Base-by-base conservation (phyloP, 1,140 invertebrate species). In the Calliphora vicina region DNA sequence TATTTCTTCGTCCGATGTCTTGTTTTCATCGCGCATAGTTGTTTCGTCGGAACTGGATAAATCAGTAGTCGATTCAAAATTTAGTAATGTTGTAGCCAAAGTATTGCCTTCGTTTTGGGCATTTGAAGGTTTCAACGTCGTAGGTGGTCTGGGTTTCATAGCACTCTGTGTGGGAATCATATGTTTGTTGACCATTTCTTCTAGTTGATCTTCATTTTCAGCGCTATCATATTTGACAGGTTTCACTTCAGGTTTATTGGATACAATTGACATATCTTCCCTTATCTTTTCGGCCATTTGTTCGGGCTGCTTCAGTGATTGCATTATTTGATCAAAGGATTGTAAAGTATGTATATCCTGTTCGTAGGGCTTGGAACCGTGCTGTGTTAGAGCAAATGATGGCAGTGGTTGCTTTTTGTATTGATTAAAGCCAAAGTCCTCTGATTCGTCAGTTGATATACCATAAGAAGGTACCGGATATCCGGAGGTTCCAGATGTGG, bases 391-490 rank as follows among this genome's bases (percentile, higher is more conserved):
- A 1, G 88, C 82, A 27, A 89, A 78, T 6, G 88, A 86, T 3
- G 86, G 85, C 23, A 87, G 20, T 0, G 85, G 86, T 1, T 86
- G 84, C 57, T 88, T 89, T 67, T 89, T 81, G 17, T 27, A 29
- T 25, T 83, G 45, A 15, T 78, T 78, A 12, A 57, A 35, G 8
- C 26, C 43, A 25, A 27, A 25, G 3, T 57, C 35, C 17, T 73
- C 26, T 29, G 72, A 4, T 42, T 78, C 73, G 25, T 76, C 73
- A 10, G 43, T 83, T n/a, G 81, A 45, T 29, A 84, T 67, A 81
- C 85, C 76, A 76, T 87, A 89, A 72, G 78, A 86, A 20, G 88
- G 88, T 82, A 89, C 42, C 9, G 88, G 88, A 78, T 89, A 89
- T 1, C 84, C 27, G 0, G 86, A 84, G 1, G 85, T 82, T 1